Base-by-base conservation (phyloP, 1,140 invertebrate species). In the Rhopalosiphum padi region DNA sequence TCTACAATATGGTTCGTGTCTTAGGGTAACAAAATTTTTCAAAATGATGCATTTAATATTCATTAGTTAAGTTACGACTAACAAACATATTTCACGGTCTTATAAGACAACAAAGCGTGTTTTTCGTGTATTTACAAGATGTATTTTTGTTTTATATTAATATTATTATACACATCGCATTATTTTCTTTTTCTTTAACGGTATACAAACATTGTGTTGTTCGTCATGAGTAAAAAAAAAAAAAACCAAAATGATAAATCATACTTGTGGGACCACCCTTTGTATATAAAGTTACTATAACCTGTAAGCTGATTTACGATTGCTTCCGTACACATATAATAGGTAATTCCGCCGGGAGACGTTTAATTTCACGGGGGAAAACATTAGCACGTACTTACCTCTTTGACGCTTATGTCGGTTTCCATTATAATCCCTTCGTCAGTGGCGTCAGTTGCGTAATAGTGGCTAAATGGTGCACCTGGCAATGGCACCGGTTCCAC, bases 381-480 rank as follows among this genome's bases (percentile, higher is more conserved):
- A 88, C 48, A 51, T 51, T 25, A 25, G 43, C 23, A 37, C 21
- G 30, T 60, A 91, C 90, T 95, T 95, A 98, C 97, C 95, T 98
- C 97, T 95, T 97, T 97, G 22, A 98, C 97, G 2, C 97, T 96
- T 6, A 98, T 96, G 94, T 97, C 97, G 3, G 97, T 97, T 94
- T 98, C 97, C 97, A 98, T 98, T 94, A 98, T 97, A 82, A 98
- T 97, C 2, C 97, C 97, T 94, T 98, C 97, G 95, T 98, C 98
- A 0, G 96, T 96, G 46, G 96, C 97, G 92, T 98, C 97, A 95
- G 98, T 98, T 21, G 97, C 97, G 95, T 98, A 98, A 95, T 98
- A 98, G 94, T 97, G 97, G 94, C 96, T 97, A 95, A 97, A 98
- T 9, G 97, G 98, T 1, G 97, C 97, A 37, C 97, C 97, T 0